Evolutionary conservation across 1,140 invertebrate genomes (phyloP).

Genomic region (Hypsibius dujardini): DNA sequence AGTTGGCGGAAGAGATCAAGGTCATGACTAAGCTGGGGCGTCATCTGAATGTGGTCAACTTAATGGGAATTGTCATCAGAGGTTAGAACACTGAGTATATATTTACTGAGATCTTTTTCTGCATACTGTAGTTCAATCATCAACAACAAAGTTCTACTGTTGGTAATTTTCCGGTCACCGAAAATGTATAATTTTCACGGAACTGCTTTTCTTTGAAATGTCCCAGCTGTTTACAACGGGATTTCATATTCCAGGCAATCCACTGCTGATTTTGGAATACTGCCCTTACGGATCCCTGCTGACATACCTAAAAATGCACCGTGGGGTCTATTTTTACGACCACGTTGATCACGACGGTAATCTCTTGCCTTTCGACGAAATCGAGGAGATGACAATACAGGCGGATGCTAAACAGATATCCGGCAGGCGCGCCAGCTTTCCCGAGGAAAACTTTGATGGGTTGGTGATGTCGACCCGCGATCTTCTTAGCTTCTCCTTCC

Average conservation of each 20-base stretch:
- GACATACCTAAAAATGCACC: background rate
- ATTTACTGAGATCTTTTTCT: background rate
- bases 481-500: too few species aligned
- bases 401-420: too few species aligned
- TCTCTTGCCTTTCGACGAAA: background rate
- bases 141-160: too few species aligned
- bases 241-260: background rate
- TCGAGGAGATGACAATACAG: too few species aligned
- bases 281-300: background rate
- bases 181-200: too few species aligned
- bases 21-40: constrained; percentile 4
- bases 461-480: too few species aligned
- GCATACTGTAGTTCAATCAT: background rate
- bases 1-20: background rate
- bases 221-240: too few species aligned
- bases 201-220: too few species aligned
- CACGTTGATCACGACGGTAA: background rate
- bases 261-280: background rate
- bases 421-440: too few species aligned
- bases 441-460: too few species aligned
- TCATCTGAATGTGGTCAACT: background rate
- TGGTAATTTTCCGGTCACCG: too few species aligned
- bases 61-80: background rate
- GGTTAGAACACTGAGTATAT: background rate
- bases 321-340: background rate